phyloP scores from a whole-genome alignment of 2,113 vertebrate genomes.

The Carollia perspicillata region DNA sequence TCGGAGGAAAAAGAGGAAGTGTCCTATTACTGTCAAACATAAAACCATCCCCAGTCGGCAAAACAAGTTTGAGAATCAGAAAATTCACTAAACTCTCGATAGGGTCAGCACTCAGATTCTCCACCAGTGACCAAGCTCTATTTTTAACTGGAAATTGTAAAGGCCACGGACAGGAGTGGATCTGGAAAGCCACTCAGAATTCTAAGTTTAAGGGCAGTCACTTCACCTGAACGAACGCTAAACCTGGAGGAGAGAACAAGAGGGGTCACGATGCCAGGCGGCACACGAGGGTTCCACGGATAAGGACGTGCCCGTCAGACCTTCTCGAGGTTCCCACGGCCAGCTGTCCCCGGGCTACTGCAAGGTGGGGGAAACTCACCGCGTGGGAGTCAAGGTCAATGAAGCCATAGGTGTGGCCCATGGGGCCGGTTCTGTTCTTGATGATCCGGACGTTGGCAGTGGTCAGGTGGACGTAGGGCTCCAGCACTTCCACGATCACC shows the following conservation, averaged over 20 bases:
- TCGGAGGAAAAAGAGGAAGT: neutral
- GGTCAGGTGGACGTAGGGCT: conserved; percentile 92
- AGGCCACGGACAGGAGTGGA: neutral
- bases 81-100: neutral
- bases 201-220: neutral
- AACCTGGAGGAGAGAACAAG: neutral
- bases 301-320: neutral
- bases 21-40: neutral
- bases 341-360: neutral
- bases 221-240: neutral
- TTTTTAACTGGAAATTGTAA: neutral
- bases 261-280: neutral
- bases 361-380: conserved; percentile 78
- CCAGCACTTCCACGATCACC: conserved; percentile 92
- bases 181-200: neutral
- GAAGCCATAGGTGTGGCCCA: conserved; percentile 93
- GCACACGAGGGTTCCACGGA: neutral
- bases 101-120: neutral
- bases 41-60: neutral
- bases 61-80: neutral
- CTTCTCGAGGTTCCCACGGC: neutral
- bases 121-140: neutral
- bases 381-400: conserved; percentile 96
- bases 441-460: conserved; percentile 94
- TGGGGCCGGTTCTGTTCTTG: conserved; percentile 89